Evolutionary conservation across 2,113 vertebrate species (phyloP), one percentile per base, ranked within the genome.

Genomic region (Spheniscus mendiculus): DNA sequence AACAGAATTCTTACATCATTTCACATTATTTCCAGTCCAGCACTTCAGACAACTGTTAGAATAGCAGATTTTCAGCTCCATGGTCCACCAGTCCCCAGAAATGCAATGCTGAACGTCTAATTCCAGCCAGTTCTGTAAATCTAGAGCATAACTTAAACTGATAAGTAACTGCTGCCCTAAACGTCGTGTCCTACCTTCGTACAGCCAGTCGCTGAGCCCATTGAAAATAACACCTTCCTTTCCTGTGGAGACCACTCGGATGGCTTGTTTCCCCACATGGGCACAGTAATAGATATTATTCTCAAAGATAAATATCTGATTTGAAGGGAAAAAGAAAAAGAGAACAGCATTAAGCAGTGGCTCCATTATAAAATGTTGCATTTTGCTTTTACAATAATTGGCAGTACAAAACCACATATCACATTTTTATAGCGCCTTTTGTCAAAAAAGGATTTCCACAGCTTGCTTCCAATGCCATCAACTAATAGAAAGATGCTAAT

Each of bases 251-350:
- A 99, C 99, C 97, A 99, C 98, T 9, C 99, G 99, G 93, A 99
- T 99, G 66, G 99, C 99, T 94, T 99, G 99, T 94, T 99, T 99
- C 83, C 99, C 99, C 55, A 99, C 99, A 9, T 99, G 99, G 4
- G 99, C 99, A 34, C 99, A 99, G 97, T 99, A 99, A 98, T 99
- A 99, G 98, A 99, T 99, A 97, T 99, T 99, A 98, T 99, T 99
- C 98, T 99, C 99, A 95, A 99, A 99, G 97, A 99, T 99, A 97
- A 99, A 99, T 93, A 99, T 99, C 99, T 99, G 80, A 89, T 97
- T 87, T 85, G 87, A 96, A 94, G 79, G 90, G 22, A 93, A 91
- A 91, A 95, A 92, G 65, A 95, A 92, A 94, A 83, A 96, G 78
- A 72, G 44, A 97, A 89, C 7, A 85, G 55, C 14, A 52, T 97